Conservation (phyloP, 1,140 invertebrate species). For the Paralvinella palmiformis region DNA sequence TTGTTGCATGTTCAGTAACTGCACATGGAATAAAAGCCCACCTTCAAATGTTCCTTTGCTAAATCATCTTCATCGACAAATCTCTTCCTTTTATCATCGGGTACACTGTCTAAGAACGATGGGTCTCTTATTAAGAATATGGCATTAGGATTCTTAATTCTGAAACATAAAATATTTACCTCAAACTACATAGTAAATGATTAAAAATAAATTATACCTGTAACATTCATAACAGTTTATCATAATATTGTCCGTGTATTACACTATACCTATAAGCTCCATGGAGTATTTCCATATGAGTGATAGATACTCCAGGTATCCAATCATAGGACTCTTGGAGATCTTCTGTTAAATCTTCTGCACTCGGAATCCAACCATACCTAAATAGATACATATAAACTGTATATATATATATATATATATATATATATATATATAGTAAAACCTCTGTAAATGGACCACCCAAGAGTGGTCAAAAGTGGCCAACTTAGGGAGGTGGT, state of each 20-base stretch:
- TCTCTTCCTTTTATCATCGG: constrained; percentile 26
- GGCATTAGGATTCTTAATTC: constrained; percentile 40
- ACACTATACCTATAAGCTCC: constrained; percentile 37
- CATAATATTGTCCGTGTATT: no score
- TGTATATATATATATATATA: no score
- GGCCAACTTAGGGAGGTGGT: no score
- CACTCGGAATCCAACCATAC: constrained; percentile 42
- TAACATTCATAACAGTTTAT: no score
- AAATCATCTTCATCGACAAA: constrained; percentile 35
- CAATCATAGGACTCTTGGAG: constrained; percentile 37
- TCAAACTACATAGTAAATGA: background rate
- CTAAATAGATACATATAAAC: background rate
- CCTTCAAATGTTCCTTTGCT: constrained; percentile 33
- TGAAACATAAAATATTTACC: constrained; percentile 20
- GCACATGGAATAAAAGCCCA: no score
- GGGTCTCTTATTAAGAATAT: constrained; percentile 38
- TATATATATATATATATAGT: no score
- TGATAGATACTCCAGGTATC: constrained; percentile 43
- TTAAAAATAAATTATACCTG: no score
- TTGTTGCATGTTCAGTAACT: no score
- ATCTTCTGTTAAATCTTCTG: constrained; percentile 32
- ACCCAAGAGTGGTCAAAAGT: no score
- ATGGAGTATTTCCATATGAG: constrained; percentile 48
- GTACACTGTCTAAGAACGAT: constrained; percentile 29
- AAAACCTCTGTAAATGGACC: no score